Evolutionary conservation across 2,113 vertebrate genomes (phyloP), one percentile per base, ranked within the genome.

Genomic region (Protobothrops mucrosquamatus): DNA sequence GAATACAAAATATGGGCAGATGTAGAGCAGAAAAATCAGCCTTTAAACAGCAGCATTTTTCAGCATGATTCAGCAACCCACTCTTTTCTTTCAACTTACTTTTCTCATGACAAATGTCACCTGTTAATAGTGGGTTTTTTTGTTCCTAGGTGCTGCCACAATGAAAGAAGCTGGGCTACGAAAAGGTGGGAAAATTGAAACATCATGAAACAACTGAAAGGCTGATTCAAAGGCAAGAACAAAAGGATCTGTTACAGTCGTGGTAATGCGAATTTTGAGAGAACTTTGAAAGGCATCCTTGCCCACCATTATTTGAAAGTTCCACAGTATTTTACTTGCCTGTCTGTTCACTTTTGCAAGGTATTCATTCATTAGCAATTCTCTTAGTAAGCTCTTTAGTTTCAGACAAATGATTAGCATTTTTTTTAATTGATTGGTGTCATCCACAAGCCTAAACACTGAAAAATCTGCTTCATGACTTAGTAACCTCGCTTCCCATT

Each of bases 321-420:
- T n/a, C 22, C 0, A 46, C 23, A 85, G 54, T 8, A 59, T 7
- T 48, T 95, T 88, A 52, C 6, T 88, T 86, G 34, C n/a, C 92
- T 92, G 91, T 93, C 52, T 92, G 55, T 89, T 92, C 94, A 24
- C 22, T 92, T 34, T 94, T 93, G 20, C 43, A 93, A n/a, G 89
- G 91, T 91, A 93, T 93, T 1, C 69, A 85, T 88, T 51, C 69
- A 94, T 88, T 51, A 94, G 39, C 87, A 94, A 95, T 96, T 96
- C 94, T 91, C 95, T 95, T 89, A 92, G 64, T 74, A 88, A 74
- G 61, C 54, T 93, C 91, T 59, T 90, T 94, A 85, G 95, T 94
- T 95, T 95, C 85, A 94, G 61, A 5, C 74, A 96, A 94, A 55
- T 96, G 94, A 94, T 96, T 97, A 64, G 86, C 95, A 14, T 94